Conservation (phyloP, 2,797 vertebrate species). For the Lerista edwardsae region DNA sequence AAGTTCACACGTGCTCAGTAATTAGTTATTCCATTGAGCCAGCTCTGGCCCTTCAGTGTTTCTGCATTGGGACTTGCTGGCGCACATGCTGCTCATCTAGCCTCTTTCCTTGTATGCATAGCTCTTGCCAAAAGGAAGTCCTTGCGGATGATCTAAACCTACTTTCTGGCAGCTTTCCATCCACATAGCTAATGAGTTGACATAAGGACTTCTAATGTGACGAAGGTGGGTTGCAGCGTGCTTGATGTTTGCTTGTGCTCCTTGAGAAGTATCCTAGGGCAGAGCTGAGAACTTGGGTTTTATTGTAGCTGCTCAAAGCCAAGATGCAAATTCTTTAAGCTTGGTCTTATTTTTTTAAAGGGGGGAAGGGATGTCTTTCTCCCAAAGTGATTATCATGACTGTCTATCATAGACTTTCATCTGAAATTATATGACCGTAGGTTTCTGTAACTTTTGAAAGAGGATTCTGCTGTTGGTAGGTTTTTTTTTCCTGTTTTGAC, state of each 20-base stretch:
- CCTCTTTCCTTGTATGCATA: not conserved
- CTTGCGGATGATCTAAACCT: slow-evolving; percentile 1
- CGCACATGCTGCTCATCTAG: not conserved
- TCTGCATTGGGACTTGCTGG: not conserved
- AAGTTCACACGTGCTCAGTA: not conserved
- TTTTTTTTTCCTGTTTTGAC: not conserved
- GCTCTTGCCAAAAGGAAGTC: slow-evolving; percentile 21
- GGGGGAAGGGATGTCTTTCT: not conserved
- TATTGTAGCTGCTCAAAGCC: not conserved
- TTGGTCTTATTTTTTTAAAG: not conserved
- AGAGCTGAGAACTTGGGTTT: fast-evolving
- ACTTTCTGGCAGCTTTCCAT: not conserved
- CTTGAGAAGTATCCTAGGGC: not conserved
- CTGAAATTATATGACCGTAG: no score
- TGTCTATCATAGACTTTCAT: not conserved
- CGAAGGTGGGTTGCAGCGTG: not conserved
- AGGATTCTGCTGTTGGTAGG: not conserved
- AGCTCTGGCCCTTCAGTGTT: not conserved
- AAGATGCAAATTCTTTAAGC: not conserved
- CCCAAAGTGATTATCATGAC: no score
- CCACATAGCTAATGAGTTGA: not conserved
- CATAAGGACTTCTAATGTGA: slow-evolving; percentile 3
- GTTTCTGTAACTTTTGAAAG: no score
- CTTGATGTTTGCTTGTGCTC: not conserved
- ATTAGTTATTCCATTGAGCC: not conserved